Evolutionary conservation across 2,797 vertebrate genomes (phyloP).

Genomic region (Myripristis murdjan): DNA sequence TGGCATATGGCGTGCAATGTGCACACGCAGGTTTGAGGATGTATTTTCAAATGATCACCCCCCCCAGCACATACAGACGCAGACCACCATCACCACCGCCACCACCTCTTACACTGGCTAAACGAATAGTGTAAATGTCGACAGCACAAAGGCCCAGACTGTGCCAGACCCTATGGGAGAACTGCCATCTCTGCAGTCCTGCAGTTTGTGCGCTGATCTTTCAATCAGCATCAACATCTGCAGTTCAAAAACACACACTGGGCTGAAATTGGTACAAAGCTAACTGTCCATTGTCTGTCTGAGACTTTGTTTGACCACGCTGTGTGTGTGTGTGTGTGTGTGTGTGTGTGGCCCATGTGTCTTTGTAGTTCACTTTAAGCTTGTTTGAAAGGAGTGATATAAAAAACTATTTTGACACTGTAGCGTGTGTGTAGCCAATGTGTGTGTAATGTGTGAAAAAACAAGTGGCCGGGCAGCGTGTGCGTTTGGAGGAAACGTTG

Average conservation of each 20-base stretch:
- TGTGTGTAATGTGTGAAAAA: slow-evolving; percentile 43
- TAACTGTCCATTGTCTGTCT: slow-evolving; percentile 68
- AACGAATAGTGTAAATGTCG: slow-evolving; percentile 66
- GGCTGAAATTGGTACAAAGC: slow-evolving; percentile 78
- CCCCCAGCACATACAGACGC: slow-evolving; percentile 43
- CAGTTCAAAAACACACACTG: slow-evolving; percentile 72
- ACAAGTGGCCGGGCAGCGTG: slow-evolving; percentile 60
- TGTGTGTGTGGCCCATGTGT: slow-evolving; percentile 15
- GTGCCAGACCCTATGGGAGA: slow-evolving; percentile 74
- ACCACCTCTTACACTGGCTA: slow-evolving; percentile 62
- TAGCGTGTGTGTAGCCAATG: slow-evolving; percentile 7
- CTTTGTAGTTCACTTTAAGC: slow-evolving; percentile 43
- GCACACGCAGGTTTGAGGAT: slow-evolving; percentile 54
- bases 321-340: slow-evolving; percentile 36
- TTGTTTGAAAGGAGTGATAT: slow-evolving; percentile 66
- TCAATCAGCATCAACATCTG: slow-evolving; percentile 77
- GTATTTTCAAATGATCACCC: slow-evolving; percentile 66
- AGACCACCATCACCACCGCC: slow-evolving; percentile 24
- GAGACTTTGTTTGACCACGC: slow-evolving; percentile 67
- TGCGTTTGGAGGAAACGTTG: slow-evolving; percentile 24
- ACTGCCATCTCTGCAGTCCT: slow-evolving; percentile 76
- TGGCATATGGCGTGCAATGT: slow-evolving; percentile 54
- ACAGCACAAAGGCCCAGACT: slow-evolving; percentile 63
- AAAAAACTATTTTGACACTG: slow-evolving; percentile 47
- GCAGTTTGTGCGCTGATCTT: slow-evolving; percentile 75